These are phyloP conservation scores for Sphaeridia pumilis DNA, from an alignment of 2,888 invertebrate genomes.

Conservation along the genomic window DNA sequence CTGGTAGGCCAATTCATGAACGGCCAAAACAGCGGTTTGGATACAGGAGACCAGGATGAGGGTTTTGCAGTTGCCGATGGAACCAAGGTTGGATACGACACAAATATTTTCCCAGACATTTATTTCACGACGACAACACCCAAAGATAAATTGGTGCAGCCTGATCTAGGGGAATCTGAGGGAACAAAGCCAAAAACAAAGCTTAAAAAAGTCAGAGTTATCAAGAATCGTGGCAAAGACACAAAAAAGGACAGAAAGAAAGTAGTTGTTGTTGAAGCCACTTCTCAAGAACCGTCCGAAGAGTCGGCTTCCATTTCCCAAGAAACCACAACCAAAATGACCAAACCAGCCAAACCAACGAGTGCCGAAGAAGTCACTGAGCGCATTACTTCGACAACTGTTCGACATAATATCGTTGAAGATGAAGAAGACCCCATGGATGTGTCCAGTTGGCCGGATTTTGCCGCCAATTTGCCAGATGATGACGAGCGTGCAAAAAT, in stretches of 20 bases:
- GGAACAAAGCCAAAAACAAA: conserved; percentile 8
- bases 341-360: background rate
- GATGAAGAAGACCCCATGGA: too few species aligned
- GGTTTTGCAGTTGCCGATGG: conserved; percentile 7
- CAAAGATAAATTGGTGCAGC: conserved; percentile 19
- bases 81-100: conserved; percentile 30
- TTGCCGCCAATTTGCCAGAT: background rate
- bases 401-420: background rate
- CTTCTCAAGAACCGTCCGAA: conserved; percentile 1
- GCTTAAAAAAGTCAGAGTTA: conserved; percentile 17
- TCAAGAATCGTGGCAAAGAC: too few species aligned
- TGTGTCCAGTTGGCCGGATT: background rate
- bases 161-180: too few species aligned
- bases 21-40: background rate
- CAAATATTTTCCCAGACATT: conserved; percentile 35
- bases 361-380: conserved; percentile 6
- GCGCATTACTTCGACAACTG: conserved; percentile 1
- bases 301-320: conserved; percentile 11
- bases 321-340: conserved; percentile 7
- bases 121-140: conserved; percentile 33
- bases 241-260: background rate
- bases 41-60: too few species aligned
- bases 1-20: conserved; percentile 6
- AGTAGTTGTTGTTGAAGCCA: background rate
- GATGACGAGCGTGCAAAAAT: background rate